A percentile compares a stretch with the other conserved stretches of the same genome.
Conservation (phyloP, 1,140 invertebrate species). For the Odontomachus brunneus region DNA sequence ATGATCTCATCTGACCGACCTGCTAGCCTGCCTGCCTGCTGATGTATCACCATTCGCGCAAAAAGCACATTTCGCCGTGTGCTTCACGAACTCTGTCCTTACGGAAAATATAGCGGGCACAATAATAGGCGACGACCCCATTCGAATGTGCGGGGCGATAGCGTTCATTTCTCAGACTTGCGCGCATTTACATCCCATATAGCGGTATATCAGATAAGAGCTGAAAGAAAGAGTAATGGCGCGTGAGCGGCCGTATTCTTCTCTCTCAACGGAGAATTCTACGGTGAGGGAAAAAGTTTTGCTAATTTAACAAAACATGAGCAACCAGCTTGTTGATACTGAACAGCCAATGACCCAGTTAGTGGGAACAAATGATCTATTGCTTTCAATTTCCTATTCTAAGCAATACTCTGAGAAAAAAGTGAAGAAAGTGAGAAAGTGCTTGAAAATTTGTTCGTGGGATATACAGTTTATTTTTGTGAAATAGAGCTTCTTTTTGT, state of each 20-base stretch:
- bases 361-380: too few species aligned
- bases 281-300: too few species aligned
- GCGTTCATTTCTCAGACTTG: constrained; percentile 22
- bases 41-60: not conserved
- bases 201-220: constrained; percentile 27
- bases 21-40: not conserved
- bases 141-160: constrained; percentile 27
- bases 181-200: constrained; percentile 7
- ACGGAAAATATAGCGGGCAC: not conserved
- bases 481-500: too few species aligned
- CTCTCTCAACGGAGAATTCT: too few species aligned
- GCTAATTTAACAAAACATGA: too few species aligned
- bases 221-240: constrained; percentile 10
- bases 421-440: too few species aligned
- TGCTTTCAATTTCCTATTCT: too few species aligned
- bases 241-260: not conserved
- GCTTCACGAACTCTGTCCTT: not conserved
- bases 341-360: too few species aligned
- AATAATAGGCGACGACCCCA: constrained; percentile 5
- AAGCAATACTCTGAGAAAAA: too few species aligned
- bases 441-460: too few species aligned
- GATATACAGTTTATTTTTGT: too few species aligned
- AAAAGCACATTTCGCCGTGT: constrained; percentile 10
- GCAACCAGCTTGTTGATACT: too few species aligned
- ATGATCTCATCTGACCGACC: constrained; percentile 14